Evolutionary conservation across 1,140 invertebrate species (phyloP).

Genomic region (Bombus superbus): DNA sequence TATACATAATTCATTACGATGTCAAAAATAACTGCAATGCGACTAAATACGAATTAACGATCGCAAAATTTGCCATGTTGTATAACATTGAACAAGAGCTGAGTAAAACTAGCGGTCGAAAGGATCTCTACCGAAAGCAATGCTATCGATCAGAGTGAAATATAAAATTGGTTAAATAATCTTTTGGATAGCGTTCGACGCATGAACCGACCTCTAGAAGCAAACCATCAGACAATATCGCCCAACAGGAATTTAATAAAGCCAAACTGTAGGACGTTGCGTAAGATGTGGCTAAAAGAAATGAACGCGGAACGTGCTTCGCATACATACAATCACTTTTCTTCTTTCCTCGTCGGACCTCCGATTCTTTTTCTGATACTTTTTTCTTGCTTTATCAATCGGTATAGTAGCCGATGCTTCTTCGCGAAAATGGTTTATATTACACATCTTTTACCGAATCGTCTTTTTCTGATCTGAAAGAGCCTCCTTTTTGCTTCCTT

Average conservation of each 20-base stretch:
- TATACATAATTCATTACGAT: neutral
- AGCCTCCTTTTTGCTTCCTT: neutral
- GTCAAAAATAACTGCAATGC: neutral
- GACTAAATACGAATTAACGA: neutral
- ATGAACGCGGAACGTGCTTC: slow-evolving; percentile 61
- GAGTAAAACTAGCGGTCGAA: no score
- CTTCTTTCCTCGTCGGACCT: neutral
- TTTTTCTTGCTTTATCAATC: slow-evolving; percentile 9
- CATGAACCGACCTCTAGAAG: neutral
- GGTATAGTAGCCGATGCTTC: neutral
- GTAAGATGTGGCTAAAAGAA: slow-evolving; percentile 61
- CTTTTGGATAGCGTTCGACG: neutral
- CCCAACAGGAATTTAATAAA: slow-evolving; percentile 68
- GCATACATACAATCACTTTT: slow-evolving; percentile 50
- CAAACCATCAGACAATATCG: slow-evolving; percentile 55
- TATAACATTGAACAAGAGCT: no score
- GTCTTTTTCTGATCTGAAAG: neutral
- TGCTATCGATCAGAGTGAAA: neutral
- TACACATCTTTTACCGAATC: neutral
- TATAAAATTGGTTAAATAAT: slow-evolving; percentile 9
- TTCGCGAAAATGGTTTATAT: neutral
- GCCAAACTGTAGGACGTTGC: slow-evolving; percentile 41
- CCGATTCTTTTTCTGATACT: slow-evolving; percentile 6
- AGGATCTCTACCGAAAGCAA: neutral
- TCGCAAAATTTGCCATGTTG: no score